Percentiles rank a stretch among this genome's conserved stretches.
phyloP scores from a whole-genome alignment of 2,797 vertebrate genomes.

The Craterocephalus amniculus region DNA sequence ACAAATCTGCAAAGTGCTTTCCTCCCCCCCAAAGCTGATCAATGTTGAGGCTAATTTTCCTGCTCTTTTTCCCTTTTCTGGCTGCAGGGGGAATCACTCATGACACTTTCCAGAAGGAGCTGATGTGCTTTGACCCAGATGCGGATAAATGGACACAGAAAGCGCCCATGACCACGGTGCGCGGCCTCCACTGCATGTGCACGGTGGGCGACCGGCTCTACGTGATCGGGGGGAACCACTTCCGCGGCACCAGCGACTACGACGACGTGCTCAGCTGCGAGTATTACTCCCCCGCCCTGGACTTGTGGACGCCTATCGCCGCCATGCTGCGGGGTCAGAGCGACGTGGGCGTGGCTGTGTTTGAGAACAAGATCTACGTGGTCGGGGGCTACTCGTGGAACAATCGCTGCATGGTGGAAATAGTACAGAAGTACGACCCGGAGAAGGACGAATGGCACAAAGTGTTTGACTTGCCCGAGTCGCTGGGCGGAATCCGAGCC shows the following conservation, averaged over 20 bases:
- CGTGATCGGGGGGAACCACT: constrained; percentile 97
- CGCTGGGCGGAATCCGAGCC: constrained; percentile 95
- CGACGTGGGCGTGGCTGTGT: constrained; percentile 97
- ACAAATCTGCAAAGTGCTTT: constrained; percentile 32
- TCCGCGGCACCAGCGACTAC: constrained; percentile 97
- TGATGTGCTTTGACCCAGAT: constrained; percentile 99
- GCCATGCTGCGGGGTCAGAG: constrained; percentile 98
- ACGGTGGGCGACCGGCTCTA: constrained; percentile 97
- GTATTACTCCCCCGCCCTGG: constrained; percentile 95
- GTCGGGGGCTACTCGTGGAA: constrained; percentile 99
- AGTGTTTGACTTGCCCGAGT: constrained; percentile 97
- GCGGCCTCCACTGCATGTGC: constrained; percentile 98
- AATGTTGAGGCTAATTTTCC: constrained; percentile 31
- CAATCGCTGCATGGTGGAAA: constrained; percentile 99
- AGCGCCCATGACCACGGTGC: constrained; percentile 95
- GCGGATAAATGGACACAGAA: constrained; percentile 98
- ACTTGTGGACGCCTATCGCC: constrained; percentile 96
- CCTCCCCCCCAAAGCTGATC: constrained; percentile 22
- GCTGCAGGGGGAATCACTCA: constrained; percentile 95
- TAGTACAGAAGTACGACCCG: constrained; percentile 98
- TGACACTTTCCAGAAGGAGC: constrained; percentile 98
- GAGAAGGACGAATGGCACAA: constrained; percentile 99
- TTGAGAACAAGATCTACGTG: constrained; percentile 97
- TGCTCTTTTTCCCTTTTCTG: background rate
- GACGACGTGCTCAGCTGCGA: constrained; percentile 98